Percentiles rank a stretch among this genome's conserved stretches.
phyloP scores from a whole-genome alignment of 2,113 vertebrate genomes.

The Salminus brasiliensis region DNA sequence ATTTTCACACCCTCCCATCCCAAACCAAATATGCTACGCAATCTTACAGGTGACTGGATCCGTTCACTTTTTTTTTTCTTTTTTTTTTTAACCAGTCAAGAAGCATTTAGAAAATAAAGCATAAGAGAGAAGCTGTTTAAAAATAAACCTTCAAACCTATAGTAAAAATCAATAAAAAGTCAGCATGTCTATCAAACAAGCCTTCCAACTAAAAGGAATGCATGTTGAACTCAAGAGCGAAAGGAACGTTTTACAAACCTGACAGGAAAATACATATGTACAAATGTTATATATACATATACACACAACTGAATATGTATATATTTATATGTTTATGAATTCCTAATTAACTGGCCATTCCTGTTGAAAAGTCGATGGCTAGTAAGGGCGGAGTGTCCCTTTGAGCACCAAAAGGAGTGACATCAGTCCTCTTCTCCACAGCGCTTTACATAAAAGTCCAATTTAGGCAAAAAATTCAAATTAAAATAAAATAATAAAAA shows the following conservation, averaged over 20 bases:
- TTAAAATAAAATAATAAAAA: neutral
- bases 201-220: slow-evolving; percentile 89
- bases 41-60: slow-evolving; percentile 44
- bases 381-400: slow-evolving; percentile 84
- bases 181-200: slow-evolving; percentile 63
- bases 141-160: slow-evolving; percentile 55
- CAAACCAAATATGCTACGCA: slow-evolving; percentile 27
- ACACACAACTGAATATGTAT: slow-evolving; percentile 56
- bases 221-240: slow-evolving; percentile 85
- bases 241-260: slow-evolving; percentile 87
- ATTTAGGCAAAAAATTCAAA: slow-evolving; percentile 68
- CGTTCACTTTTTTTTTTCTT: slow-evolving; percentile 34
- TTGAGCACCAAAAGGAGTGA: slow-evolving; percentile 83
- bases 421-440: slow-evolving; percentile 49
- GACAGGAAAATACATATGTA: slow-evolving; percentile 81
- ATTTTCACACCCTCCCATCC: slow-evolving; percentile 29
- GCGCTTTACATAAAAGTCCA: slow-evolving; percentile 50
- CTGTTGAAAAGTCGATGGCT: slow-evolving; percentile 85
- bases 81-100: slow-evolving; percentile 79
- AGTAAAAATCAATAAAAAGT: slow-evolving; percentile 53
- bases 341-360: slow-evolving; percentile 83
- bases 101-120: slow-evolving; percentile 55
- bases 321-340: slow-evolving; percentile 49
- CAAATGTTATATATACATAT: slow-evolving; percentile 60
- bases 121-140: slow-evolving; percentile 46